These are phyloP conservation scores for Festucalex cinctus DNA, from an alignment of 2,113 vertebrate genomes.

Conservation along the genomic window DNA sequence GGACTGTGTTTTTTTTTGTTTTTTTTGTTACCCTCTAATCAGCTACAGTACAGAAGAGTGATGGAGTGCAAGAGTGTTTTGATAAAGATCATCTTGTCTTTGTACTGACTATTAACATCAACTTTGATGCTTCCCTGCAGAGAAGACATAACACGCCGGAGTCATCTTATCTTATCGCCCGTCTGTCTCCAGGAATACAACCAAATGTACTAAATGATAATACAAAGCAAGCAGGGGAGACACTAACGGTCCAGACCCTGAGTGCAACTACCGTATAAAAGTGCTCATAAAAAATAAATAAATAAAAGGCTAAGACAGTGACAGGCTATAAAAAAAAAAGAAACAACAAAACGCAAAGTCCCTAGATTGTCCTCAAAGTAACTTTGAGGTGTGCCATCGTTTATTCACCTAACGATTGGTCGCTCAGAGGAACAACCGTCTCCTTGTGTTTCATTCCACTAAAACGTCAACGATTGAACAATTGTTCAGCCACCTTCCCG, in stretches of 20 bases:
- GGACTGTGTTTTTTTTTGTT: background rate
- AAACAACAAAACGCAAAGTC: background rate
- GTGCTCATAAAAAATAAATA: background rate
- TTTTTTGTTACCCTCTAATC: too few relatives aligned
- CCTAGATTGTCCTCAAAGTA: background rate
- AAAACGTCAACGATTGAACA: background rate
- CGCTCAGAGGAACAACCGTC: background rate
- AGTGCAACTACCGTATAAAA: slow-evolving; percentile 1
- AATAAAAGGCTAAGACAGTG: background rate
- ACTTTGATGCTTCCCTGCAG: background rate
- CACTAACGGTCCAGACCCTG: background rate
- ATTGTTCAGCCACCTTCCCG: too few relatives aligned
- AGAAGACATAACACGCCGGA: background rate
- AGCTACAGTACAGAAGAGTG: slow-evolving; percentile 14
- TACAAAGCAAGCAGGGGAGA: background rate
- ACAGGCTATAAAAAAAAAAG: background rate
- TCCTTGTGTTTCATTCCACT: background rate
- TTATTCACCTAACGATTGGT: background rate
- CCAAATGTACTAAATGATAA: background rate
- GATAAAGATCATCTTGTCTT: slow-evolving; percentile 8
- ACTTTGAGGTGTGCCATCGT: background rate
- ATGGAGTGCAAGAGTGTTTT: background rate
- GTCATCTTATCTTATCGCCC: slow-evolving; percentile 3
- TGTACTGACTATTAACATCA: slow-evolving; percentile 5
- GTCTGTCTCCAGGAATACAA: background rate